These are phyloP conservation scores for Yponomeuta malinellus DNA, from an alignment of 2,888 invertebrate species.

Conservation along the genomic window DNA sequence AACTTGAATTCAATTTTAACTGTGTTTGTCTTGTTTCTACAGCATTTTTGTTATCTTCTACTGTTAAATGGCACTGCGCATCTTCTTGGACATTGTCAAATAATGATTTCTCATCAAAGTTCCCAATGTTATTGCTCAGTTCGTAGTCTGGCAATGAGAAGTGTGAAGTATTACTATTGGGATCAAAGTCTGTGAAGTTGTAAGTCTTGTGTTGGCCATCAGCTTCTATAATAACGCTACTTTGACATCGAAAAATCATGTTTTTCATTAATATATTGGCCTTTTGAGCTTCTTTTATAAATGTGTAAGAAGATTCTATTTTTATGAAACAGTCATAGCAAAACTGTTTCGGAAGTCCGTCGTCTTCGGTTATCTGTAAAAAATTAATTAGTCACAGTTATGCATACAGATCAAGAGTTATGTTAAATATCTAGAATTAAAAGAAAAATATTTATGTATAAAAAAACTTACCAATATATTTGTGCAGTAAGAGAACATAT, in stretches of 20 bases:
- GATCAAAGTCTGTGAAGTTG: not conserved
- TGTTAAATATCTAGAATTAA: not conserved
- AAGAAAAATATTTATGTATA: not conserved
- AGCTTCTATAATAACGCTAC: conserved; percentile 48
- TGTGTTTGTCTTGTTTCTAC: not conserved
- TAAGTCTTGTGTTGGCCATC: conserved; percentile 24
- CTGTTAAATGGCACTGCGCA: conserved; percentile 11
- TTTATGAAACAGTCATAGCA: conserved; percentile 66
- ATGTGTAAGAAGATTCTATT: conserved; percentile 66
- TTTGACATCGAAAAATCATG: conserved; percentile 41
- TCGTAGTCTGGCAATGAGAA: conserved; percentile 48
- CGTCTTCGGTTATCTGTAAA: conserved; percentile 49
- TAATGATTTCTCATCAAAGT: conserved; percentile 24
- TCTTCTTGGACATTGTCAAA: conserved; percentile 19
- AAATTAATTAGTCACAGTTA: not conserved
- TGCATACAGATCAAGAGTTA: not conserved
- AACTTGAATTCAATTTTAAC: not conserved
- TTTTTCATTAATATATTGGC: conserved; percentile 51
- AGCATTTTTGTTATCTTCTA: conserved; percentile 19
- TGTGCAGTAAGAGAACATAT: conserved; percentile 62
- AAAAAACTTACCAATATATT: conserved; percentile 42
- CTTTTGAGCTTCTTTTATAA: conserved; percentile 59
- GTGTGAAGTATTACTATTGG: conserved; percentile 26
- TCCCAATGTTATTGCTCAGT: conserved; percentile 37
- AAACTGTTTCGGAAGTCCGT: conserved; percentile 65